Base-by-base conservation (phyloP, 37 sponge, comb jelly and placozoan genomes). In the Spongilla lacustris region DNA sequence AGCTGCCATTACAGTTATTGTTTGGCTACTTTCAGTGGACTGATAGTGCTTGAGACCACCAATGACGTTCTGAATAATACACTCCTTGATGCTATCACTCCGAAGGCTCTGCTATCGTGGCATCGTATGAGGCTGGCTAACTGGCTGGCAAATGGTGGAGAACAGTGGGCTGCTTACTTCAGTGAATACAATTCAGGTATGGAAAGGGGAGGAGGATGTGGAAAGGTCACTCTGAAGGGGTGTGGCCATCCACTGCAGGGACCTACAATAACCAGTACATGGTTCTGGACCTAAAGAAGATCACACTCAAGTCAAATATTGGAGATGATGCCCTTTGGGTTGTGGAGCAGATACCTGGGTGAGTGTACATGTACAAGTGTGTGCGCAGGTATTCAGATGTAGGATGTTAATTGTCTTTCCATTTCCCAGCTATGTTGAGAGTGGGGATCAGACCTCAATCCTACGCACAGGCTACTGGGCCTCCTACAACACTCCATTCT, bases 261-360 rank as follows among this genome's bases (percentile, higher is more conserved):
- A 92, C 92, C 0, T 92, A 92, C 83, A 92, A 87, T 73, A 92
- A 92, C 83, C 92, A 92, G 84, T 92, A 92, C 73, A 92, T 92
- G 92, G 81, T 92, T 4, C 74, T 92, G 27, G 92, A 92, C 74
- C 50, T 92, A 76, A 92, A 88, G 75, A 83, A 68, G 85, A 31
- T 92, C 8, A 46, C 83, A 37, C 68, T 84, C 33, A 83, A 92
- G 34, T 49, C 74, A 36, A 17, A 72, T 13, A 14, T 92, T 2
- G 75, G 73, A 24, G 92, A 92, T 73, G 80, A 75, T 67, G 83
- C 90, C 4, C 78, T 92, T 1, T 89, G 93, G 89, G 74, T 92
- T 27, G 90, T 80, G 32, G 93, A 92, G 41, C 93, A 92, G 37
- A 73, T 88, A n/a, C 93, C 93, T 50, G 93, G 93, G 93, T 92